Evolutionary conservation across 2,888 invertebrate species (phyloP).

Genomic region (Spisula solida): DNA sequence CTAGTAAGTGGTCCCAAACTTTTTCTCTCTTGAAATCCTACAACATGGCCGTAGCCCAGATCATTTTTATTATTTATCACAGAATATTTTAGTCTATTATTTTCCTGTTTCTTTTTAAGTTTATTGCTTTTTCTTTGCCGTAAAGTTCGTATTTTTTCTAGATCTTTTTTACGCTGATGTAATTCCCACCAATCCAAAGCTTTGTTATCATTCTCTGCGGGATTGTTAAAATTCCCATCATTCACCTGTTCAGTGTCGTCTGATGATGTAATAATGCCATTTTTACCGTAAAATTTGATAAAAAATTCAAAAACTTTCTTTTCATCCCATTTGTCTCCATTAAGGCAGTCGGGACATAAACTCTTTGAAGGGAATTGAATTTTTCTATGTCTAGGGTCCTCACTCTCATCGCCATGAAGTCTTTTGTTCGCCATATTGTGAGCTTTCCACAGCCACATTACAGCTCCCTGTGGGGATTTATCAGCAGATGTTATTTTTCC

Average conservation of each 20-base stretch:
- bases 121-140: conserved; percentile 69
- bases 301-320: conserved; percentile 77
- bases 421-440: conserved; percentile 96
- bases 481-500: conserved; percentile 91
- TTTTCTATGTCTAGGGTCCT: conserved; percentile 96
- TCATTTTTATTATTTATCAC: conserved; percentile 46
- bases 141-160: conserved; percentile 75
- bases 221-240: conserved; percentile 16
- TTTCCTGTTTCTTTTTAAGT: conserved; percentile 45
- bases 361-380: conserved; percentile 93
- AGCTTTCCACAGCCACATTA: conserved; percentile 97
- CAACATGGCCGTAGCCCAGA: neutral
- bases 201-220: conserved; percentile 39
- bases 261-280: conserved; percentile 67
- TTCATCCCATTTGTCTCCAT: conserved; percentile 69
- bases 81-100: conserved; percentile 24
- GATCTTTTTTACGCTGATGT: conserved; percentile 76
- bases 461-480: conserved; percentile 91
- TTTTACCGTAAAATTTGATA: conserved; percentile 76
- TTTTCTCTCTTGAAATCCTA: neutral
- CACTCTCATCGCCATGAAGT: conserved; percentile 94
- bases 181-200: conserved; percentile 83
- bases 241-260: conserved; percentile 20
- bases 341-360: conserved; percentile 90
- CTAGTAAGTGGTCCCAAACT: conserved; percentile 12